Evolutionary conservation across 2,888 invertebrate genomes (phyloP).

Genomic region (Bombylius discolor): DNA sequence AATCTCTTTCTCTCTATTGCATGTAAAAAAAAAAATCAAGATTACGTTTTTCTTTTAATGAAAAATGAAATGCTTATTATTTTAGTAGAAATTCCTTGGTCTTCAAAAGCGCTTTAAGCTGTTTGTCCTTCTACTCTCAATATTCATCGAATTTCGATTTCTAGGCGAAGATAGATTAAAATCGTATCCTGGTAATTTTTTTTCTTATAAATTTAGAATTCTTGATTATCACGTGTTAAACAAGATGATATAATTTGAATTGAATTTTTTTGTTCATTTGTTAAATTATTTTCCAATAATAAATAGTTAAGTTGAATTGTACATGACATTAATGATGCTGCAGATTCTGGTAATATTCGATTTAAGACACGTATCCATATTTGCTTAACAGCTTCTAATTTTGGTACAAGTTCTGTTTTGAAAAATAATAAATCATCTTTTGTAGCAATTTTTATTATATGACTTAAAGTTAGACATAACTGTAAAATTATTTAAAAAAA

Average conservation of each 20-base stretch:
- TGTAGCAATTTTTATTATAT: slow-evolving; percentile 48
- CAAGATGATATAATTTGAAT: slow-evolving; percentile 17
- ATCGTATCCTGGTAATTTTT: too few species aligned
- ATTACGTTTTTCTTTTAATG: too few species aligned
- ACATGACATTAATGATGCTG: slow-evolving; percentile 26
- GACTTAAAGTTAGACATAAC: slow-evolving; percentile 62
- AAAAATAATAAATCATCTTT: slow-evolving; percentile 46
- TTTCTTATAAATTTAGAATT: slow-evolving; percentile 8
- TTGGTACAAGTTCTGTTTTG: slow-evolving; percentile 22
- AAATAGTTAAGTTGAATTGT: slow-evolving; percentile 17
- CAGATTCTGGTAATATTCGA: slow-evolving; percentile 32
- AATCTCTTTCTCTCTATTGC: too few species aligned
- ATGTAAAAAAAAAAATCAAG: too few species aligned
- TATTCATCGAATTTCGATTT: too few species aligned
- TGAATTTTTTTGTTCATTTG: slow-evolving; percentile 17
- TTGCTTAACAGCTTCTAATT: slow-evolving; percentile 23
- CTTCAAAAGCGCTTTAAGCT: too few species aligned
- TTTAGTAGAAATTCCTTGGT: too few species aligned
- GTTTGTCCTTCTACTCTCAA: too few species aligned
- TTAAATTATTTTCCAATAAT: slow-evolving; percentile 6
- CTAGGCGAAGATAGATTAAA: too few species aligned
- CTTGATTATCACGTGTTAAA: slow-evolving; percentile 15
- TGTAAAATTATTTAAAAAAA: slow-evolving; percentile 31
- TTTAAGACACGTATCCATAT: slow-evolving; percentile 32
- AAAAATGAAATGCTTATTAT: too few species aligned